A percentile compares a stretch with the other conserved stretches of the same genome.
Evolutionary conservation across 2,113 vertebrate genomes (phyloP).

Genomic region (Nothobranchius furzeri): DNA sequence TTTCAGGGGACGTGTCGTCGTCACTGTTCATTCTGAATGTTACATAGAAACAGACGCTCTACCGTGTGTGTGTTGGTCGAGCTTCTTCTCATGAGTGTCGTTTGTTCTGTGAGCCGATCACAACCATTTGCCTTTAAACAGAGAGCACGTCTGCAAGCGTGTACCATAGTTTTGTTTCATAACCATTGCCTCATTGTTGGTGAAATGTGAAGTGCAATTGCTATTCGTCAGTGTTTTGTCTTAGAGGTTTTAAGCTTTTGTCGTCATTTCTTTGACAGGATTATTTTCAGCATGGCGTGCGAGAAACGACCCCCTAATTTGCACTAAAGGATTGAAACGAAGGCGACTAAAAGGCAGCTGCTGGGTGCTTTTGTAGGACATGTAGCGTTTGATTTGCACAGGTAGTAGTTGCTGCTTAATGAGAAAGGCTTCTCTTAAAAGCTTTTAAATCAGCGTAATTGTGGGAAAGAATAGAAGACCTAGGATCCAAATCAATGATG

Average conservation of each 20-base stretch:
- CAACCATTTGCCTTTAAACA: slow-evolving; percentile 67
- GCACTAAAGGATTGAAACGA: slow-evolving; percentile 64
- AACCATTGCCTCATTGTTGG: slow-evolving; percentile 49
- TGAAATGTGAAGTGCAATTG: slow-evolving; percentile 76
- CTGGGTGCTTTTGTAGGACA: slow-evolving; percentile 49
- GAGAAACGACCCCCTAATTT: slow-evolving; percentile 65
- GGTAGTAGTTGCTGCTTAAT: slow-evolving; percentile 45
- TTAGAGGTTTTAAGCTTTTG: slow-evolving; percentile 40
- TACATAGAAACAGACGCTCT: slow-evolving; percentile 17
- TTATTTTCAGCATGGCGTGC: slow-evolving; percentile 30
- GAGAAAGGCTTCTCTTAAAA: slow-evolving; percentile 57
- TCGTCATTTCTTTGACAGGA: slow-evolving; percentile 51
- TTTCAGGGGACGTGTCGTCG: slow-evolving; percentile 6
- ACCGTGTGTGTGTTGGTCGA: slow-evolving; percentile 38
- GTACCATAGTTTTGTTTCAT: slow-evolving; percentile 29
- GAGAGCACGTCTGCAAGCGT: slow-evolving; percentile 25
- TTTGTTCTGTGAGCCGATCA: slow-evolving; percentile 21
- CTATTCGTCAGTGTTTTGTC: slow-evolving; percentile 66
- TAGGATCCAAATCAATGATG: slow-evolving; percentile 48
- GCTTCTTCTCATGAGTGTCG: slow-evolving; percentile 25
- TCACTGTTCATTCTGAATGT: slow-evolving; percentile 45
- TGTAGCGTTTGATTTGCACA: slow-evolving; percentile 58
- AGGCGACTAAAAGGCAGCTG: slow-evolving; percentile 22
- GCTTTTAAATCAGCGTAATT: slow-evolving; percentile 47
- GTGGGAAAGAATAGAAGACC: slow-evolving; percentile 24